Conservation (phyloP, 2,888 invertebrate genomes). For the Idaea biselata region DNA sequence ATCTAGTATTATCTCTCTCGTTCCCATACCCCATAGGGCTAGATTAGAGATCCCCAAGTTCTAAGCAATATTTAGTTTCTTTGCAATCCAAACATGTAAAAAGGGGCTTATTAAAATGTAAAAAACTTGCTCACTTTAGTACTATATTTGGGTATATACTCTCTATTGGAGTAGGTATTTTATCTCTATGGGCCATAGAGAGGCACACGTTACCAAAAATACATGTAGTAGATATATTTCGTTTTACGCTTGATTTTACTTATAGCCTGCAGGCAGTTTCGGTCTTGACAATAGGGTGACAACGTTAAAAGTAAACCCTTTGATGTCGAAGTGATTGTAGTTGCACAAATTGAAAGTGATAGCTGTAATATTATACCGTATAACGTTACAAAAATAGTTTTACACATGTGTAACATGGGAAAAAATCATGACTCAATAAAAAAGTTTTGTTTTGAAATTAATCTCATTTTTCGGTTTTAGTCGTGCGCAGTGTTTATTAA, state of each 20-base stretch:
- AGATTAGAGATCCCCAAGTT: no score
- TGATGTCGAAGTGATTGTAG: conserved; percentile 4
- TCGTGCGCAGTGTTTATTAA: no score
- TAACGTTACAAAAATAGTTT: neutral
- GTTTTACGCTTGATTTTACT: conserved; percentile 27
- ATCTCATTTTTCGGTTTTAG: no score
- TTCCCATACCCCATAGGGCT: no score
- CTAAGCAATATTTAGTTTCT: no score
- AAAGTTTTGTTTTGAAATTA: no score
- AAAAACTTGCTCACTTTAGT: neutral
- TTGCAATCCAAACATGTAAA: neutral
- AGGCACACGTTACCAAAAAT: neutral
- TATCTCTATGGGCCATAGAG: neutral
- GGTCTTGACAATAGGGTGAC: conserved; percentile 28
- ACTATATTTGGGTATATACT: neutral
- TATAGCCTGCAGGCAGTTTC: conserved; percentile 27
- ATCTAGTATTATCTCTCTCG: no score
- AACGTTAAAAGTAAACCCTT: conserved; percentile 24
- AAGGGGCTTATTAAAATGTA: neutral
- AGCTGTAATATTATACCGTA: neutral
- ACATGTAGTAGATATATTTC: conserved; percentile 20
- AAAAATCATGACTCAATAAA: no score
- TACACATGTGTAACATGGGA: no score
- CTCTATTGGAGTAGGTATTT: neutral
- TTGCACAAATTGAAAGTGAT: neutral